Evolutionary conservation across 2,797 vertebrate species (phyloP).

Genomic region (Sphenodon punctatus): DNA sequence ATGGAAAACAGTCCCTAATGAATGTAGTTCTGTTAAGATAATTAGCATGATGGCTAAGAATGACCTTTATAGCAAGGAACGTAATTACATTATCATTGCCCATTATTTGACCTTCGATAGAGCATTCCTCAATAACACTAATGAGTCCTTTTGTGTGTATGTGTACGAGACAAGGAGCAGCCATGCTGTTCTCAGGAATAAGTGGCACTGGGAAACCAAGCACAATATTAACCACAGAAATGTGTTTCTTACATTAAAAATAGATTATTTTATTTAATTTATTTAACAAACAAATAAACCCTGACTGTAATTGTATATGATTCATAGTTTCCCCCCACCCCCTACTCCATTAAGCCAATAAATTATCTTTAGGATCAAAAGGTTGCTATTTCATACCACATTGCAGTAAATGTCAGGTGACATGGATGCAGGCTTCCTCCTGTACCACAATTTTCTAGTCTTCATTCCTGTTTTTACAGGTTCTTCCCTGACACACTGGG

Average conservation of each 20-base stretch:
- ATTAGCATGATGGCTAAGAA: constrained; percentile 62
- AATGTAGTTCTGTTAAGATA: constrained; percentile 45
- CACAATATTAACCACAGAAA: neutral
- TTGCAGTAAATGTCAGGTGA: no score
- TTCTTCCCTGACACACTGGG: no score
- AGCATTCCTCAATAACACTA: constrained; percentile 44
- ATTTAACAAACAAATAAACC: no score
- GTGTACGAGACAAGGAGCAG: constrained; percentile 8
- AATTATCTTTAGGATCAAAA: no score
- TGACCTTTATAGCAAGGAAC: constrained; percentile 64
- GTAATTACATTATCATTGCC: constrained; percentile 66
- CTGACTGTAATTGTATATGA: no score
- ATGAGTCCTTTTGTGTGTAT: constrained; percentile 21
- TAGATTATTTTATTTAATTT: no score
- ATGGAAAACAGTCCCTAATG: constrained; percentile 9
- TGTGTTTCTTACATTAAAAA: neutral
- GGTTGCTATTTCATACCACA: no score
- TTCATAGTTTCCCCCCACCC: no score
- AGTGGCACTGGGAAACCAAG: constrained; percentile 13
- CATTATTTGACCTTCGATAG: constrained; percentile 63
- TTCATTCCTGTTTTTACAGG: no score
- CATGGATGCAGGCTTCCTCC: no score
- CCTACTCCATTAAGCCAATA: no score
- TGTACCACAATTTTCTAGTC: no score
- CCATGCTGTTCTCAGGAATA: constrained; percentile 12